These are phyloP conservation scores for Tetragonisca angustula DNA, from an alignment of 2,888 invertebrate species.

Conservation along the genomic window DNA sequence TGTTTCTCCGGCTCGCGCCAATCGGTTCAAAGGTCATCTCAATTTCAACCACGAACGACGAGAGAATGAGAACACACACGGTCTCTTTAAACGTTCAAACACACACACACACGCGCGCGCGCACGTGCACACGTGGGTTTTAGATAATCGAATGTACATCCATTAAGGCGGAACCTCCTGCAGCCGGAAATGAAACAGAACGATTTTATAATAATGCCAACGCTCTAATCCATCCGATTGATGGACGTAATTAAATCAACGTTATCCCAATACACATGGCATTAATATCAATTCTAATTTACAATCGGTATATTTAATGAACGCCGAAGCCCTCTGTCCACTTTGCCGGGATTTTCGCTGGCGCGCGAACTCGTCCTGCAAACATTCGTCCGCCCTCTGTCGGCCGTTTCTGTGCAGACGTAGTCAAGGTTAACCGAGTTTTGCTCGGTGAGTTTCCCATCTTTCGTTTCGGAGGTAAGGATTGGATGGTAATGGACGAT, in stretches of 20 bases:
- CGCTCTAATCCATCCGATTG: background rate
- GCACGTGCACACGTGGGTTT: conserved; percentile 5
- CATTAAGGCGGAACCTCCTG: conserved; percentile 32
- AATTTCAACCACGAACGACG: background rate
- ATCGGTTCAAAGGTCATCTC: conserved; percentile 24
- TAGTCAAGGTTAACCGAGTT: conserved; percentile 16
- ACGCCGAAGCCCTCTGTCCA: background rate
- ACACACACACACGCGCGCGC: background rate
- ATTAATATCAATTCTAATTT: conserved; percentile 37
- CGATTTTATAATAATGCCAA: conserved; percentile 42
- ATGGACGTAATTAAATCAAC: conserved; percentile 31
- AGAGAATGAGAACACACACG: background rate
- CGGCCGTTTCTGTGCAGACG: conserved; percentile 5
- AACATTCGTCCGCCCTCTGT: background rate
- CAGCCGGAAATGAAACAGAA: conserved; percentile 16
- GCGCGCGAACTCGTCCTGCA: background rate
- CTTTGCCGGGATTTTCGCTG: background rate
- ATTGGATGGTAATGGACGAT: background rate
- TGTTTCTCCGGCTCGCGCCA: background rate
- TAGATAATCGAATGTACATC: conserved; percentile 48
- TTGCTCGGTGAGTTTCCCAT: too few relatives aligned
- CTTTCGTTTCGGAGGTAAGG: background rate
- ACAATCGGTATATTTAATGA: conserved; percentile 19
- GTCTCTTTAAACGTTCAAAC: conserved; percentile 21
- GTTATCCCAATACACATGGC: conserved; percentile 22